Evolutionary conservation across 2,797 vertebrate species (phyloP).

Genomic region (Oreonectes daqikongensis): DNA sequence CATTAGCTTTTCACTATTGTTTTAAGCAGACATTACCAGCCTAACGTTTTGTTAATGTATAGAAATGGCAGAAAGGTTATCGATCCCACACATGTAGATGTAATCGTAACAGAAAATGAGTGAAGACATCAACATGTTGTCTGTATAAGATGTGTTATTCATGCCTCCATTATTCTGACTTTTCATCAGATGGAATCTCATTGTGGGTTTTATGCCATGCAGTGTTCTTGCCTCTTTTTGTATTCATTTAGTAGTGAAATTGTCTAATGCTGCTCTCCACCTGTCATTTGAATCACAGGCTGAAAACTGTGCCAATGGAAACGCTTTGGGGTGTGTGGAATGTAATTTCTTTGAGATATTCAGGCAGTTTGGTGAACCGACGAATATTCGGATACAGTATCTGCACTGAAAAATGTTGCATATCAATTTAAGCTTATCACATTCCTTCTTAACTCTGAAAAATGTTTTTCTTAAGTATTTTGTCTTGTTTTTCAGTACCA

Average conservation of each 20-base stretch:
- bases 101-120: background rate
- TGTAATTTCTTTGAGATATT: conserved; percentile 35
- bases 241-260: conserved; percentile 35
- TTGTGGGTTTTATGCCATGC: conserved; percentile 10
- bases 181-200: conserved; percentile 13
- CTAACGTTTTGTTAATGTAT: conserved; percentile 17
- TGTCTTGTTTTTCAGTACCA: conserved; percentile 9
- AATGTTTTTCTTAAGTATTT: background rate
- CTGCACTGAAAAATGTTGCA: conserved; percentile 36
- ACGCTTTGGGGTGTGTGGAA: conserved; percentile 31
- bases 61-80: background rate
- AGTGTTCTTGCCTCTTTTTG: conserved; percentile 42
- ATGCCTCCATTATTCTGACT: conserved; percentile 8
- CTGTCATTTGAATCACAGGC: conserved; percentile 43
- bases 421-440: conserved; percentile 45
- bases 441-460: conserved; percentile 19
- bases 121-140: conserved; percentile 6
- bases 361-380: conserved; percentile 9
- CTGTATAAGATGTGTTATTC: background rate
- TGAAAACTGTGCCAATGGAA: conserved; percentile 52
- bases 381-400: background rate
- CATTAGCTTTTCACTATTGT: conserved; percentile 7
- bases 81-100: conserved; percentile 15
- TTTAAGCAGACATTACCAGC: conserved; percentile 7
- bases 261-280: conserved; percentile 47